phyloP scores from a whole-genome alignment of 1,140 invertebrate species.

The Psix sp. region DNA sequence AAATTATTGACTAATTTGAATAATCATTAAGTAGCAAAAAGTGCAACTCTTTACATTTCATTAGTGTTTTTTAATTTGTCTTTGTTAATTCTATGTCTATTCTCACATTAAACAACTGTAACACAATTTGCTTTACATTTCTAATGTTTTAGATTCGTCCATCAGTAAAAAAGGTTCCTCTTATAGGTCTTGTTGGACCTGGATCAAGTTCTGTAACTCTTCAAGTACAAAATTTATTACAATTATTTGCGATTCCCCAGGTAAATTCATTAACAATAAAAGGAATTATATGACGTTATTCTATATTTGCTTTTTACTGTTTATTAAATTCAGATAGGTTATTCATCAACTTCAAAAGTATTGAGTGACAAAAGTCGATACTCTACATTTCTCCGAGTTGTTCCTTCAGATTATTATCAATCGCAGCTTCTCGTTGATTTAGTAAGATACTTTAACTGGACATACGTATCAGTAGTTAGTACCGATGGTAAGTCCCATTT shows the following conservation, averaged over 20 bases:
- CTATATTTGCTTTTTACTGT: conserved; percentile 62
- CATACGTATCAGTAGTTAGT: conserved; percentile 89
- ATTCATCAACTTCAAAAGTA: conserved; percentile 87
- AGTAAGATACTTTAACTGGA: conserved; percentile 87
- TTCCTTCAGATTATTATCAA: conserved; percentile 89
- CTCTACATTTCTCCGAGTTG: conserved; percentile 88
- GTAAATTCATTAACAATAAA: conserved; percentile 52
- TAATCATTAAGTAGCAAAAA: too few species aligned
- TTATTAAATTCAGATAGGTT: too few species aligned
- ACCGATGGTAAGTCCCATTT: conserved; percentile 84
- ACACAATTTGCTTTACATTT: too few species aligned
- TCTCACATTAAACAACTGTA: too few species aligned
- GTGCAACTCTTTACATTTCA: too few species aligned
- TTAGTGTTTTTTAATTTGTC: too few species aligned
- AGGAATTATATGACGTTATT: conserved; percentile 4
- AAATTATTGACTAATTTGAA: too few species aligned
- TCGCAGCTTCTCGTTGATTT: conserved; percentile 86
- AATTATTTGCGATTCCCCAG: conserved; percentile 81
- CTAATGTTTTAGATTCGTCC: too few species aligned
- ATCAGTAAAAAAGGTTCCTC: conserved; percentile 77
- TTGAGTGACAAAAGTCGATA: conserved; percentile 87
- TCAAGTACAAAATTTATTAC: conserved; percentile 88
- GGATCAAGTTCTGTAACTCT: conserved; percentile 83
- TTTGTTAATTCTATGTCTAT: too few species aligned
- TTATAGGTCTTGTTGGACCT: conserved; percentile 84